These are phyloP conservation scores for Andricus quercusramuli DNA, from an alignment of 2,888 invertebrate genomes.

Conservation along the genomic window DNA sequence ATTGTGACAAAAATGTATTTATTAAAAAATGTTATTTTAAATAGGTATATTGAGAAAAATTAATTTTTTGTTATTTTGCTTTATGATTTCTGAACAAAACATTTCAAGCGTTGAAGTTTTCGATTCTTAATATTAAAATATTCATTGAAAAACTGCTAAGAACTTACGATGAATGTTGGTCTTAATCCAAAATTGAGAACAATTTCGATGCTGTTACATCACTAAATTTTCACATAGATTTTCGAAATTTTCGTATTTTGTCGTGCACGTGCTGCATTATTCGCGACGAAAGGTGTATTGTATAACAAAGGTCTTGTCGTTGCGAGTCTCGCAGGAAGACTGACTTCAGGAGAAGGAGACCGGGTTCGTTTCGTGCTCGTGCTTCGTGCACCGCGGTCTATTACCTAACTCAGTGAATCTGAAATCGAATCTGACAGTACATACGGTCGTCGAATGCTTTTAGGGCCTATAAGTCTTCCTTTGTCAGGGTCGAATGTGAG, in stretches of 20 bases:
- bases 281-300: slow-evolving; percentile 39
- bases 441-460: not conserved
- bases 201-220: slow-evolving; percentile 40
- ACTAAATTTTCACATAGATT: slow-evolving; percentile 39
- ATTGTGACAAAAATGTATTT: too few relatives aligned
- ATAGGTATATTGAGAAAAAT: too few relatives aligned
- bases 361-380: slow-evolving; percentile 45
- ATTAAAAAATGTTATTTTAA: too few relatives aligned
- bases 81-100: not conserved
- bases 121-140: too few relatives aligned
- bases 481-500: not conserved
- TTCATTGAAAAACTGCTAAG: not conserved
- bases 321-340: slow-evolving; percentile 66
- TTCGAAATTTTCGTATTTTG: not conserved
- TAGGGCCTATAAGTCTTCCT: not conserved
- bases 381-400: slow-evolving; percentile 43
- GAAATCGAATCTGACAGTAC: slow-evolving; percentile 7
- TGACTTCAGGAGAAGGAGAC: slow-evolving; percentile 52
- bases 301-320: slow-evolving; percentile 57
- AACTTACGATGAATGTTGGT: slow-evolving; percentile 47
- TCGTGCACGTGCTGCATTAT: slow-evolving; percentile 49
- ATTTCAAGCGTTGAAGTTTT: too few relatives aligned
- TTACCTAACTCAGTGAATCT: slow-evolving; percentile 49
- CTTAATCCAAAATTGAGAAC: slow-evolving; percentile 44
- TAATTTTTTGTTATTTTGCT: too few relatives aligned